phyloP scores from a whole-genome alignment of 2,797 vertebrate species.

The Trachurus trachurus region DNA sequence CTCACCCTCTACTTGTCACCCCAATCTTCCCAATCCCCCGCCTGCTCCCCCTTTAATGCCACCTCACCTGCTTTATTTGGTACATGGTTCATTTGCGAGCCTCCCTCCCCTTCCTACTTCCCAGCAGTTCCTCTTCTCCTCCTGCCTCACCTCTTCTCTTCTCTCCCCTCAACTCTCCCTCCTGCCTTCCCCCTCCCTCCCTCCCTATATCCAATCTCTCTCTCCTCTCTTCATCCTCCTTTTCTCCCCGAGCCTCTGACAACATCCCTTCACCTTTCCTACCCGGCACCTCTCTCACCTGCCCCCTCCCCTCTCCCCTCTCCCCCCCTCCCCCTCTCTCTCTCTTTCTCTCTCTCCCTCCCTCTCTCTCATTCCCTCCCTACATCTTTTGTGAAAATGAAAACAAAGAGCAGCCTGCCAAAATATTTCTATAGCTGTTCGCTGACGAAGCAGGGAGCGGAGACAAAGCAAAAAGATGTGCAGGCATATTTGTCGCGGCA shows the following conservation, averaged over 20 bases:
- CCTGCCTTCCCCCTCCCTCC: neutral
- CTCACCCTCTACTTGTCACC: conserved; percentile 30
- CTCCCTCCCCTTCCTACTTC: neutral
- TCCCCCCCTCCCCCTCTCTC: conserved; percentile 2
- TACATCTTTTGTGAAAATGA: conserved; percentile 88
- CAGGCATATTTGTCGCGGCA: conserved; percentile 86
- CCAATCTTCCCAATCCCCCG: conserved; percentile 17
- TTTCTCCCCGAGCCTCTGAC: conserved; percentile 48
- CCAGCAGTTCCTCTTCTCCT: neutral
- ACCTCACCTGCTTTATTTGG: conserved; percentile 30
- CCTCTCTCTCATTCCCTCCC: conserved; percentile 55
- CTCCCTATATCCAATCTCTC: neutral
- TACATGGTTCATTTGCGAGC: conserved; percentile 8
- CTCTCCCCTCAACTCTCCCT: neutral
- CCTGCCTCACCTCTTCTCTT: neutral
- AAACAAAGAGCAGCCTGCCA: conserved; percentile 88
- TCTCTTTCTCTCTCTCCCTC: neutral
- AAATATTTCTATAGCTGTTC: conserved; percentile 89
- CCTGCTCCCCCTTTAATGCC: conserved; percentile 7
- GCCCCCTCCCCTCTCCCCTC: conserved; percentile 6
- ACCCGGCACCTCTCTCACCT: conserved; percentile 38
- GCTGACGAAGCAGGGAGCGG: conserved; percentile 86
- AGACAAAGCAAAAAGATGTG: conserved; percentile 87
- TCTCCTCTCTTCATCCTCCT: neutral
- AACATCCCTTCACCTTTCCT: conserved; percentile 70